phyloP scores from a whole-genome alignment of 1,140 invertebrate species.

The Copidosoma floridanum region DNA sequence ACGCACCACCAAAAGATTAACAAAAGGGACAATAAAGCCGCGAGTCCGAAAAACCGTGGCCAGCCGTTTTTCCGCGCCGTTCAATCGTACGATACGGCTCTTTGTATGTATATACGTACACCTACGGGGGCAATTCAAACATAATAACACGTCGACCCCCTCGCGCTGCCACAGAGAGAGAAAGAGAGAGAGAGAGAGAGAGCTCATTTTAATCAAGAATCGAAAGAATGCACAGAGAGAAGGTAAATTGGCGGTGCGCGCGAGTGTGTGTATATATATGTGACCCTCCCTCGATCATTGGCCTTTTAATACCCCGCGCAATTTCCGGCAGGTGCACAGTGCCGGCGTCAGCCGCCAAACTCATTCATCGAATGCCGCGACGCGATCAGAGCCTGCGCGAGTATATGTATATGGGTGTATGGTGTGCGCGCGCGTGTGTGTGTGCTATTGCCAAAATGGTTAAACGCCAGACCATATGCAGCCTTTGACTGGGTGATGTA shows the following conservation, averaged over 20 bases:
- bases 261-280: background rate
- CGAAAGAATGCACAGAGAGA: background rate
- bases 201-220: conserved; percentile 24
- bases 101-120: too few species aligned
- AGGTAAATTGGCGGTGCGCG: too few species aligned
- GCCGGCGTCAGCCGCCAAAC: background rate
- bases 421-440: too few species aligned
- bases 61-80: too few species aligned
- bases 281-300: conserved; percentile 6
- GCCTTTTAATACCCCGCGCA: conserved; percentile 24
- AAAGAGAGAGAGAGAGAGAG: too few species aligned
- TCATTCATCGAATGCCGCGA: background rate
- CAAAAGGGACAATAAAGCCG: too few species aligned
- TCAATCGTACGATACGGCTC: too few species aligned
- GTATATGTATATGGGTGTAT: background rate
- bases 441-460: background rate
- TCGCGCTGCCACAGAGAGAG: background rate
- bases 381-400: too few species aligned
- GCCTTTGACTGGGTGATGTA: too few species aligned
- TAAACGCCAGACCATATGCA: background rate
- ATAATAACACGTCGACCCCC: background rate
- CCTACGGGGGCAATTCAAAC: background rate
- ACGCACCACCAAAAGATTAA: too few species aligned
- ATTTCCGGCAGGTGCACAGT: too few species aligned
- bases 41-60: too few species aligned